Conservation (phyloP, 1,140 invertebrate genomes). For the Drosophila kanapiae region DNA sequence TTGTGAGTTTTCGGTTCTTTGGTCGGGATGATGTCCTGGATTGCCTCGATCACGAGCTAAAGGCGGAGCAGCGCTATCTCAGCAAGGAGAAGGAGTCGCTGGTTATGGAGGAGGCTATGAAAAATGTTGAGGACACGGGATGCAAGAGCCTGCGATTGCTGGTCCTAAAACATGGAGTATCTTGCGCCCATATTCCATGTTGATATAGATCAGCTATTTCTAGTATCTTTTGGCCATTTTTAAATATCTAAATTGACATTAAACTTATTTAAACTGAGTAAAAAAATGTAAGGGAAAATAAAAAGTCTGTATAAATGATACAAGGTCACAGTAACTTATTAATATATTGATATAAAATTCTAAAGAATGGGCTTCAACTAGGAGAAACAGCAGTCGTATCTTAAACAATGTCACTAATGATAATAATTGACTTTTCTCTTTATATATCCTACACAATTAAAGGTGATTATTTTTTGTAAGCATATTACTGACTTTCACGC, state of each 20-base stretch:
- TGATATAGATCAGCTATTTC: too few relatives aligned
- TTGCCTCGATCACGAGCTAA: conserved; percentile 61
- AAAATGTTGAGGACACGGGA: conserved; percentile 32
- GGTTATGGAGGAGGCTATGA: conserved; percentile 40
- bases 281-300: not conserved
- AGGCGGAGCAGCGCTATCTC: conserved; percentile 31
- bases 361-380: too few relatives aligned
- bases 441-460: too few relatives aligned
- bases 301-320: not conserved
- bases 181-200: not conserved
- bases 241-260: too few relatives aligned
- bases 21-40: conserved; percentile 48
- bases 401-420: too few relatives aligned
- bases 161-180: conserved; percentile 33
- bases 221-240: not conserved
- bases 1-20: conserved; percentile 60
- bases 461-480: too few relatives aligned
- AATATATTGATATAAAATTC: too few relatives aligned
- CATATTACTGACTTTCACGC: too few relatives aligned
- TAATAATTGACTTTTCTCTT: too few relatives aligned
- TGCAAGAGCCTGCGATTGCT: conserved; percentile 53
- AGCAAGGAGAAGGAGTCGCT: conserved; percentile 9
- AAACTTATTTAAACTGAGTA: not conserved
- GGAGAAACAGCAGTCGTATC: too few relatives aligned
- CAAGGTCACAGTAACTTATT: too few relatives aligned